Percentiles rank a stretch among this genome's conserved stretches.
These are phyloP conservation scores for Macaria liturata DNA, from an alignment of 2,888 invertebrate genomes.

Conservation along the genomic window DNA sequence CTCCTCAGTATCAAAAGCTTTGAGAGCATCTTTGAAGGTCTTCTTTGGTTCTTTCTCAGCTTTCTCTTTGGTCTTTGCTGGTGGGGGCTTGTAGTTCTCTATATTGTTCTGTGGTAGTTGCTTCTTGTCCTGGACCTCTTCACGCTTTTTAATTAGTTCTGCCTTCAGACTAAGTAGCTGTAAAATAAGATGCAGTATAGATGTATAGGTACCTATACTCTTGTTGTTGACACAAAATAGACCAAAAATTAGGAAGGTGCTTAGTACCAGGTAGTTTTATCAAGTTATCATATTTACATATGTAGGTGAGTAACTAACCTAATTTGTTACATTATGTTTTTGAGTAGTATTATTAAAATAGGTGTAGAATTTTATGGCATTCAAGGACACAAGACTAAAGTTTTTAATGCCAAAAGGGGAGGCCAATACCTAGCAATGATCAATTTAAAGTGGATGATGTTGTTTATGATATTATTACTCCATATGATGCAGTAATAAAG, in stretches of 20 bases:
- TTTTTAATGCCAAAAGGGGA: no score
- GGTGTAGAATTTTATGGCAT: no score
- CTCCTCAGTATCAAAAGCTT: constrained; percentile 67
- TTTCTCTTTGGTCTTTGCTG: constrained; percentile 62
- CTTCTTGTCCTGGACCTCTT: constrained; percentile 89
- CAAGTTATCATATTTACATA: no score
- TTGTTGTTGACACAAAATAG: neutral
- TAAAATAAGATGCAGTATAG: neutral
- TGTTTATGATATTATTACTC: no score
- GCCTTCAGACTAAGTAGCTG: constrained; percentile 93
- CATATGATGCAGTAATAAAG: no score
- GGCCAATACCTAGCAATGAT: no score
- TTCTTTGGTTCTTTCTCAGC: constrained; percentile 51
- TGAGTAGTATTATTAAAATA: no score
- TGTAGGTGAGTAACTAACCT: no score
- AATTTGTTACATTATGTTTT: no score
- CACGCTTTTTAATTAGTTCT: constrained; percentile 93
- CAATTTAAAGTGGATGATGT: no score
- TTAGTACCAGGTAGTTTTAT: no score
- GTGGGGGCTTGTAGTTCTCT: constrained; percentile 74
- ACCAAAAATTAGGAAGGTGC: neutral
- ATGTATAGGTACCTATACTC: neutral
- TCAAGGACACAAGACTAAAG: no score
- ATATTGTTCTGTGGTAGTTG: constrained; percentile 77
- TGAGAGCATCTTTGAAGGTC: constrained; percentile 62